Conservation (phyloP, 2,797 vertebrate genomes). For the Dicrostonyx torquatus region DNA sequence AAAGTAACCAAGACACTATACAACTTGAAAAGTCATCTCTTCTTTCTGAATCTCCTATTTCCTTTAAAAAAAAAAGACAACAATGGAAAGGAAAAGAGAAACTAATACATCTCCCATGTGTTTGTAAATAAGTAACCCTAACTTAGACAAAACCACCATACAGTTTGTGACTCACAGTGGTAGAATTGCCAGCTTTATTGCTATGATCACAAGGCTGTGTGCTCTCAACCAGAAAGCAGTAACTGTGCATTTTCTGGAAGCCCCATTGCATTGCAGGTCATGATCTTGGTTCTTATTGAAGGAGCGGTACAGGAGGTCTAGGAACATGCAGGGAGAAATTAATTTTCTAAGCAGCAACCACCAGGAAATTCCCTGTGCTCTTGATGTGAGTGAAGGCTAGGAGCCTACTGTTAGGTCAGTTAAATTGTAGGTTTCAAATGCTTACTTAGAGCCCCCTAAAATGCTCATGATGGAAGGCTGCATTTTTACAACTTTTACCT, state of each 20-base stretch:
- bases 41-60: conserved; percentile 14
- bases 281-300: neutral
- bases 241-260: neutral
- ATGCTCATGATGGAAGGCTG: neutral
- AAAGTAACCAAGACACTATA: neutral
- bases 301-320: neutral
- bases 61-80: neutral
- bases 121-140: neutral
- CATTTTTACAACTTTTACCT: conserved; percentile 1
- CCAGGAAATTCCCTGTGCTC: neutral
- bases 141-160: neutral
- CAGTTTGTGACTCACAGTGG: neutral
- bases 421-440: neutral
- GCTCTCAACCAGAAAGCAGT: neutral
- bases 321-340: neutral
- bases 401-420: neutral
- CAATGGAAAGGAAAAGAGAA: neutral
- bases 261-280: neutral
- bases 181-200: fast-evolving
- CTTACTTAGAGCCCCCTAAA: neutral
- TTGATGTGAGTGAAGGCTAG: neutral
- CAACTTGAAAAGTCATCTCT: neutral
- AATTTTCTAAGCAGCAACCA: neutral
- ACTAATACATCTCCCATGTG: neutral
- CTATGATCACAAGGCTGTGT: neutral